phyloP scores from a whole-genome alignment of 1,140 invertebrate genomes.

The Platorchestia sp. region DNA sequence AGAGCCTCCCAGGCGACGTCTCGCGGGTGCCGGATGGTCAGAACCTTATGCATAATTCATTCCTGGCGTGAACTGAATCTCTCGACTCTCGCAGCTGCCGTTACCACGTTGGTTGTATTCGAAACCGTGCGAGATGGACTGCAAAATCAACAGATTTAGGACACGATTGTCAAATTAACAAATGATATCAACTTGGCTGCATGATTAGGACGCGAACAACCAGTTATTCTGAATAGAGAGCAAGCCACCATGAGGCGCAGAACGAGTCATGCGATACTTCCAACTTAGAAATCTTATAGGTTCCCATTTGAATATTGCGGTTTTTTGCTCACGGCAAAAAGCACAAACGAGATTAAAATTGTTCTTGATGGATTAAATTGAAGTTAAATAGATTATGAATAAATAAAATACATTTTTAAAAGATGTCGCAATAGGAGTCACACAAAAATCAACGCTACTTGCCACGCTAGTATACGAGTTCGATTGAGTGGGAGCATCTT shows the following conservation, averaged over 20 bases:
- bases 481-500: too few species aligned
- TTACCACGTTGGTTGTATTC: background rate
- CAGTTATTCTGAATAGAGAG: too few species aligned
- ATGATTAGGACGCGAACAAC: background rate
- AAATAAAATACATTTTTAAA: background rate
- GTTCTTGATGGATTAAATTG: background rate
- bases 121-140: background rate
- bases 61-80: background rate
- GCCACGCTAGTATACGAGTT: too few species aligned
- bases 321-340: too few species aligned
- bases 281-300: background rate
- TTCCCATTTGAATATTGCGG: too few species aligned
- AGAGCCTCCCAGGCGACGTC: too few species aligned
- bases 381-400: background rate
- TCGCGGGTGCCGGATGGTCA: background rate
- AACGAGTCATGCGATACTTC: too few species aligned
- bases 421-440: background rate
- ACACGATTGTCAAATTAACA: background rate
- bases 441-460: too few species aligned
- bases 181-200: background rate
- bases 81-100: background rate
- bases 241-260: too few species aligned
- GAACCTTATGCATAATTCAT: background rate
- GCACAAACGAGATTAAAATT: too few species aligned
- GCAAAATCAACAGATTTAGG: background rate